Evolutionary conservation across 2,888 invertebrate genomes (phyloP).

Genomic region (Aphodius sticticus): DNA sequence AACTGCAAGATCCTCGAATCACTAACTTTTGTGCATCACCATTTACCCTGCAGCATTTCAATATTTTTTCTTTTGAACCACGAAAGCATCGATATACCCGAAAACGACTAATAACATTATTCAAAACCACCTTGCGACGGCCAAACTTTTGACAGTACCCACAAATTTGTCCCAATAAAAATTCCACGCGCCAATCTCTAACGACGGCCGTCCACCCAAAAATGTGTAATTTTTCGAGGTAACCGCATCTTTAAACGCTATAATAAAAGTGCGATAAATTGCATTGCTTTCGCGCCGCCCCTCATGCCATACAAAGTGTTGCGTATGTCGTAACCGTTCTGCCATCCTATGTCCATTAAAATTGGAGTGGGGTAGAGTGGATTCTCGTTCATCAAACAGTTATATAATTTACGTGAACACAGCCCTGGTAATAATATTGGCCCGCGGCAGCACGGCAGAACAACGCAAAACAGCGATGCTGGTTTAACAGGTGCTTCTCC

Average conservation of each 20-base stretch:
- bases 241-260: conserved; percentile 8
- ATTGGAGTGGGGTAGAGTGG: conserved; percentile 11
- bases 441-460: conserved; percentile 8
- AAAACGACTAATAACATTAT: conserved; percentile 16
- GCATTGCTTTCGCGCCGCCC: background rate
- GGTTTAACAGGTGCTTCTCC: background rate
- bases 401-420: conserved; percentile 20
- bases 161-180: conserved; percentile 24
- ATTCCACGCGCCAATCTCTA: conserved; percentile 12
- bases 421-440: conserved; percentile 18
- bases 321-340: conserved; percentile 8
- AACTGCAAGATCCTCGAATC: no score
- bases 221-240: conserved; percentile 22
- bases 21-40: no score
- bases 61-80: no score
- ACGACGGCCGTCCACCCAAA: conserved; percentile 7
- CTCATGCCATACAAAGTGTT: background rate
- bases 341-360: conserved; percentile 17
- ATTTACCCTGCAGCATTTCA: no score
- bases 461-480: background rate
- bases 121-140: conserved; percentile 7
- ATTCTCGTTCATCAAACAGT: conserved; percentile 17
- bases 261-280: conserved; percentile 14
- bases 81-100: background rate
- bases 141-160: conserved; percentile 11